Base-by-base conservation (phyloP, 2,888 invertebrate genomes). In the Philereme transversata region DNA sequence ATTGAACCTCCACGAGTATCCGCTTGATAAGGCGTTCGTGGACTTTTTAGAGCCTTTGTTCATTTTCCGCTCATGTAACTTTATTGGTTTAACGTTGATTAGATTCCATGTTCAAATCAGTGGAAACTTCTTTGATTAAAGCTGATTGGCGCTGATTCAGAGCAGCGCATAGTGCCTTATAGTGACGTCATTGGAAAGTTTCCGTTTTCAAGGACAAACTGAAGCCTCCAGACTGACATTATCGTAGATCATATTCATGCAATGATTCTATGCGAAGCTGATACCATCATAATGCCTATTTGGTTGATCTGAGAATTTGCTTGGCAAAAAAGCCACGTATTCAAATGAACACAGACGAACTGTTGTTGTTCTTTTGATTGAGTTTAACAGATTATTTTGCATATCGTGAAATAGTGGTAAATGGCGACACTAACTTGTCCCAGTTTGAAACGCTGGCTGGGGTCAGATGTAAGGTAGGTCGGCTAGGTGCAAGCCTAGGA, bases 181-280 rank as follows among this genome's bases (percentile, higher is more conserved):
- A 57, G 45, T 53, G 52, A 33, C 47, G 36, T 50, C 55, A 59
- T 56, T 36, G 9, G 10, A 35, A 38, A 41, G 33, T 34, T 48
- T 41, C 38, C 35, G 5, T 6, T 9, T 57, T 57, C 63, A 64
- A 64, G 63, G 60, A 44, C 57, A 38, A 5, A 7, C 6, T 40
- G 55, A 47, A 57, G 57, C 57, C 60, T 43, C 45, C 36, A 22
- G 47, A 52, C 52, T 56, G 40, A 38, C 51, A 40, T n/a, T 36
- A 49, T 11, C 49, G n/a, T 43, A 33, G 7, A 36, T 36, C 5
- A 36, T 22, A 36, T 5, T 40, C 6, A 40, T 40, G 40, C 40
- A 9, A 33, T 43, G 34, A 51, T 51, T 44, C 35, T 44, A 43
- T 44, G 35, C n/a, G 10, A 22, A 50, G 50, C 40, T 50, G 40